These are phyloP conservation scores for Theretra japonica DNA, from an alignment of 2,888 invertebrate species.

Conservation along the genomic window DNA sequence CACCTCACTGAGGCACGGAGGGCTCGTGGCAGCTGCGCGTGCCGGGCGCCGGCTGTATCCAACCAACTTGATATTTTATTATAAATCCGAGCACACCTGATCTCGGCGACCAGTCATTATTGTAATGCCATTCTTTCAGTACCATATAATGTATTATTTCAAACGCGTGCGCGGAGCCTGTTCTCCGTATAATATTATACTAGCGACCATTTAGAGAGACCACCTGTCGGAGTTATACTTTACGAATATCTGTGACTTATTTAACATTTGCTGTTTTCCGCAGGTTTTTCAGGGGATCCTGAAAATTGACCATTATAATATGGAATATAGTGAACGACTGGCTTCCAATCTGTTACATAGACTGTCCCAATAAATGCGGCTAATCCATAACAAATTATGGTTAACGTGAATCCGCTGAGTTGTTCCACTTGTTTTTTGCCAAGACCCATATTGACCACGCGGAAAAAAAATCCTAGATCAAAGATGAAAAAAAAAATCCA, in stretches of 20 bases:
- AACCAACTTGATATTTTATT: constrained; percentile 76
- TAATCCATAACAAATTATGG: constrained; percentile 84
- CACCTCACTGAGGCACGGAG: constrained; percentile 61
- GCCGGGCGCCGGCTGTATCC: constrained; percentile 75
- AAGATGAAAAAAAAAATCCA: too few species aligned
- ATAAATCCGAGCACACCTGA: constrained; percentile 82
- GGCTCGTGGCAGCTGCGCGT: constrained; percentile 74
- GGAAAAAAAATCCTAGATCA: not conserved
- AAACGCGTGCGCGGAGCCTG: constrained; percentile 57
- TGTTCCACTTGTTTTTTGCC: constrained; percentile 86
- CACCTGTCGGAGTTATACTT: constrained; percentile 17
- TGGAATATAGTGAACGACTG: constrained; percentile 87
- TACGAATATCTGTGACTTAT: constrained; percentile 24
- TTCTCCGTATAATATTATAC: constrained; percentile 39
- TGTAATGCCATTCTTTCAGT: constrained; percentile 66
- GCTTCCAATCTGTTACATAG: constrained; percentile 92
- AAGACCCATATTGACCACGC: constrained; percentile 51
- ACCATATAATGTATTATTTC: constrained; percentile 57
- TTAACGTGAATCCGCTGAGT: constrained; percentile 74
- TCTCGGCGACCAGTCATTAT: constrained; percentile 75
- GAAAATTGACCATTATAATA: constrained; percentile 89
- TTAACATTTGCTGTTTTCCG: constrained; percentile 39
- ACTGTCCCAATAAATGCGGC: constrained; percentile 81
- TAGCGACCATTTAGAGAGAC: not conserved
- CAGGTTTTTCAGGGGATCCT: constrained; percentile 42